Evolutionary conservation across 1,140 invertebrate genomes (phyloP).

Genomic region (Calliopsis andreniformis): DNA sequence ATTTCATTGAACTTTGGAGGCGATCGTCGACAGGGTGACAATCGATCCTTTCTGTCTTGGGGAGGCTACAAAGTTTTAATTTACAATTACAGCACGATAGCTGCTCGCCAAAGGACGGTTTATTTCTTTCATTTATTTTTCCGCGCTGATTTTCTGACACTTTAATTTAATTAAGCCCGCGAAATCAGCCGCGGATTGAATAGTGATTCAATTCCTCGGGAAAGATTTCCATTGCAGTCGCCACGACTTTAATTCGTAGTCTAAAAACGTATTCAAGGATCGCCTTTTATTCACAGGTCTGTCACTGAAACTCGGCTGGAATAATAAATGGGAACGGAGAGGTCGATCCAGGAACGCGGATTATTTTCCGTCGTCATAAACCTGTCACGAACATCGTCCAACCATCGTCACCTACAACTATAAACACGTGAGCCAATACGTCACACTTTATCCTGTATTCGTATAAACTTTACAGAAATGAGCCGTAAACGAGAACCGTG

Average conservation of each 20-base stretch:
- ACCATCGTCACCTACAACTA: conserved; percentile 52
- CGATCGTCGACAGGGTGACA: too few relatives aligned
- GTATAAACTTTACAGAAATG: conserved; percentile 51
- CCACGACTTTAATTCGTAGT: conserved; percentile 30
- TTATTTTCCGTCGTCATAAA: conserved; percentile 68
- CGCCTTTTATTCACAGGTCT: conserved; percentile 54
- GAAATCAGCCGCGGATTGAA: not conserved
- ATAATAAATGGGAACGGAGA: conserved; percentile 61
- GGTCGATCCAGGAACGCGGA: conserved; percentile 43
- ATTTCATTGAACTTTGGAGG: too few relatives aligned
- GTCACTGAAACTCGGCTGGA: conserved; percentile 51
- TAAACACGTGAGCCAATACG: conserved; percentile 26
- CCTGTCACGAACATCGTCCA: conserved; percentile 60
- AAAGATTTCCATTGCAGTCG: conserved; percentile 29
- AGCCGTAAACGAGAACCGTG: conserved; percentile 41
- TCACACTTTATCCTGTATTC: conserved; percentile 44
- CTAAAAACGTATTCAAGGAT: conserved; percentile 50
- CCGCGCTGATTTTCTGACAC: not conserved
- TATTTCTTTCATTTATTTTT: not conserved
- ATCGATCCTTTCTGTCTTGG: too few relatives aligned
- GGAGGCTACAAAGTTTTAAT: not conserved
- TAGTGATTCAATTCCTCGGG: conserved; percentile 22
- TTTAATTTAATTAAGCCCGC: not conserved
- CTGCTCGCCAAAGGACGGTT: not conserved
- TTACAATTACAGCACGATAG: not conserved